Percentiles rank a stretch among this genome's conserved stretches.
Evolutionary conservation across 2,888 invertebrate genomes (phyloP).

Genomic region (Eledone cirrhosa): DNA sequence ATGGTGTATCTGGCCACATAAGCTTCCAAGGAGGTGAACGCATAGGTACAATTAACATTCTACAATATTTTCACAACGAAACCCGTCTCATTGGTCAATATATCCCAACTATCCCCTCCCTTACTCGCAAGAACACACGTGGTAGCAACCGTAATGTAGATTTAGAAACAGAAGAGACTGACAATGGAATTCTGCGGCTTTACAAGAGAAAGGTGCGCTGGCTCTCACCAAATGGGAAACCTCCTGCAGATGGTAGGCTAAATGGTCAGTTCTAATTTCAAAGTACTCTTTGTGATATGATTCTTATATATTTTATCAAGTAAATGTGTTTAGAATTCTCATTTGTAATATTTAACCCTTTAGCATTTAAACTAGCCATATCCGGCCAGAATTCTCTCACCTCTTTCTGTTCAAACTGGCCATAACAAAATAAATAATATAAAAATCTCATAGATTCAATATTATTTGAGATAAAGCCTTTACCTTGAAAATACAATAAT

Average conservation of each 20-base stretch:
- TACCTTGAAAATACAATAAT: too few species aligned
- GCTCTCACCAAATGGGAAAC: slow-evolving; percentile 72
- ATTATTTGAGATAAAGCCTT: too few species aligned
- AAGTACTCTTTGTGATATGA: too few species aligned
- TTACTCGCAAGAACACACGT: background rate
- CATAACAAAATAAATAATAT: too few species aligned
- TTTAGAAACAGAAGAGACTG: slow-evolving; percentile 25
- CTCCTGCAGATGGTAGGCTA: slow-evolving; percentile 74
- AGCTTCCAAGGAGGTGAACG: slow-evolving; percentile 77
- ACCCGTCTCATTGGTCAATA: slow-evolving; percentile 61
- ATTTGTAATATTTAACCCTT: too few species aligned
- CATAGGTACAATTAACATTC: slow-evolving; percentile 64
- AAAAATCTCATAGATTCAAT: too few species aligned
- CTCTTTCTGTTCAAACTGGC: too few species aligned
- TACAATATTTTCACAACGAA: slow-evolving; percentile 63
- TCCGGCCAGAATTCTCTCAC: too few species aligned
- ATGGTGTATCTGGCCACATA: slow-evolving; percentile 79
- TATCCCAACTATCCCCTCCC: slow-evolving; percentile 62
- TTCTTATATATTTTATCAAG: too few species aligned
- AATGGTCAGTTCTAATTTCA: slow-evolving; percentile 39
- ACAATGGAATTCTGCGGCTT: slow-evolving; percentile 62
- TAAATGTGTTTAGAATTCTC: too few species aligned
- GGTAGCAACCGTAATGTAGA: slow-evolving; percentile 19
- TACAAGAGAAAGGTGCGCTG: slow-evolving; percentile 73
- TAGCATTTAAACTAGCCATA: too few species aligned